Base-by-base conservation (phyloP, 2,888 invertebrate genomes). In the Diadromus collaris region DNA sequence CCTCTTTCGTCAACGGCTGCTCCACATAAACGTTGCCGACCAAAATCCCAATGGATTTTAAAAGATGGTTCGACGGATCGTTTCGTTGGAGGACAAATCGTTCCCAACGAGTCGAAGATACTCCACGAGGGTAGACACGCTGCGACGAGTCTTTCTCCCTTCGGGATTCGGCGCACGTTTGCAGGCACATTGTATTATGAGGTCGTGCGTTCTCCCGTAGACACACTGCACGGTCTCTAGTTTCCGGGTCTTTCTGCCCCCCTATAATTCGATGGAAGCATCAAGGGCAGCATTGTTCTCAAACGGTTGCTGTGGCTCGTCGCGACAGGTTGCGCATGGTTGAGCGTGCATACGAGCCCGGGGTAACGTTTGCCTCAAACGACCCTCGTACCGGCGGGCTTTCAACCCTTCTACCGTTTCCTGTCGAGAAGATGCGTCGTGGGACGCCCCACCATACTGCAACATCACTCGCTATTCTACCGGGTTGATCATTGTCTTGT, bases 241-340 rank as follows among this genome's bases (percentile, higher is more conserved):
- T 38, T 46, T 32, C 46, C 48, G 51, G 32, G 54, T 56, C 13
- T 61, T 9, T 34, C 48, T 34, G 38, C 38, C 19, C 16, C 54
- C 72, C 38, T 72, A 72, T 72, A 63, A 72, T 64, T 72, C 63
- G 41, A 54, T 38, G 72, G 63, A 72, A 29, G 63, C 54, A 72
- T 63, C 72, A 63, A 63, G 63, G 13, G 38, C 54, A 38, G 72
- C 63, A 72, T 63, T 72, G 72, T 72, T 54, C 38, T 44, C 51
- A 72, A 72, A 72, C 63, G 64, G 64, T 44, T 72, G 56, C 63
- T 54, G 64, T 54, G 72, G 29, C 34, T 72, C 51, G 63, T 56
- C 63, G 72, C 63, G 51, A 41, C 29, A 44, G 63, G 72, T 64
- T 29, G 27, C 34, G 63, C 63, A 29, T 48, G 54, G 72, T 38